These are phyloP conservation scores for Gasteruption jaculator DNA, from an alignment of 2,888 invertebrate species.

Conservation along the genomic window DNA sequence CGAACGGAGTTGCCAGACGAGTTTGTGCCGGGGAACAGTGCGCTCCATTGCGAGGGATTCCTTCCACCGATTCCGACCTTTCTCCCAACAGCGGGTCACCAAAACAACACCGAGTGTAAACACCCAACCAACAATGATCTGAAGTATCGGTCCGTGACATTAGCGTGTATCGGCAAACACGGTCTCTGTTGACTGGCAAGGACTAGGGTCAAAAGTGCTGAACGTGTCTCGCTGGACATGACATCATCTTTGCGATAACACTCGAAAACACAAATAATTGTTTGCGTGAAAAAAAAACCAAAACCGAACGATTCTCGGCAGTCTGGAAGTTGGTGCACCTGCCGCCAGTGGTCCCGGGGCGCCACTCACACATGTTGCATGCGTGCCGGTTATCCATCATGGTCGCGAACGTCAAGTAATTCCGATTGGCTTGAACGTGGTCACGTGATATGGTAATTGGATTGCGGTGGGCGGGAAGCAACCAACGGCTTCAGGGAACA, in stretches of 20 bases:
- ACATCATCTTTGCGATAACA: too few relatives aligned
- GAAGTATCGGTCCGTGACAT: too few relatives aligned
- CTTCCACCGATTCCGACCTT: not conserved
- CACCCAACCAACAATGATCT: too few relatives aligned
- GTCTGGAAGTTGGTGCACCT: constrained; percentile 48
- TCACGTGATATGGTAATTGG: constrained; percentile 66
- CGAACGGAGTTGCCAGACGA: constrained; percentile 44
- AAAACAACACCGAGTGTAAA: too few relatives aligned
- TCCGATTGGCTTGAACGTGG: constrained; percentile 47
- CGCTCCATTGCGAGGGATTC: constrained; percentile 21
- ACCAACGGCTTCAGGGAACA: constrained; percentile 35
- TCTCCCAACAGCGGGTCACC: constrained; percentile 6
- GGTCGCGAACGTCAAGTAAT: constrained; percentile 55
- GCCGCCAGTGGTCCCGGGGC: constrained; percentile 41
- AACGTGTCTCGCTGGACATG: too few relatives aligned
- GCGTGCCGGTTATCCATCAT: constrained; percentile 58
- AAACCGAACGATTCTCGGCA: too few relatives aligned
- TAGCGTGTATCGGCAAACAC: too few relatives aligned
- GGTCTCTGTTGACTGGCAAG: too few relatives aligned
- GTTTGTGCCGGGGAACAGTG: constrained; percentile 44
- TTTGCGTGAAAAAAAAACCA: too few relatives aligned
- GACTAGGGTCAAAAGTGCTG: too few relatives aligned
- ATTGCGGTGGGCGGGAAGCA: constrained; percentile 57
- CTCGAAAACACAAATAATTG: too few relatives aligned
- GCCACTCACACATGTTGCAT: constrained; percentile 51